Conservation (phyloP, 1,140 invertebrate genomes). For the Hyposmocoma kahamanoa region DNA sequence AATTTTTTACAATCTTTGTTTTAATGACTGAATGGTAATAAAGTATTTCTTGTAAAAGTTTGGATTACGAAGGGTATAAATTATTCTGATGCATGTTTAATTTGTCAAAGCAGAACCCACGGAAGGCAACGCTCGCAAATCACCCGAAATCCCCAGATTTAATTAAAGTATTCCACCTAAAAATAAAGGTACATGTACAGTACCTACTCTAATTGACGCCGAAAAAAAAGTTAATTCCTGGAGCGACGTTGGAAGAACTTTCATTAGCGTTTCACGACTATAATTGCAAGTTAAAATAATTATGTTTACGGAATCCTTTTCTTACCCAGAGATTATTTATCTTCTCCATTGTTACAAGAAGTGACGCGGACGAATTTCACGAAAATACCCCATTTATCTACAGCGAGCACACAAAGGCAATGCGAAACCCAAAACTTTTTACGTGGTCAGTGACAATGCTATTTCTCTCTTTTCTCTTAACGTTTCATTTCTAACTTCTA, state of each 20-base stretch:
- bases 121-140: conserved; percentile 14
- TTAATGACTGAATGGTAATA: too few species aligned
- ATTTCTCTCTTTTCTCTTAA: conserved; percentile 63
- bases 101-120: conserved; percentile 8
- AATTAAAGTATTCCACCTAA: conserved; percentile 45
- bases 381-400: conserved; percentile 70
- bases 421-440: conserved; percentile 70
- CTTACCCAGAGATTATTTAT: conserved; percentile 70
- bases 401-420: conserved; percentile 61
- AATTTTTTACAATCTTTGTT: too few species aligned
- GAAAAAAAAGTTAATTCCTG: conserved; percentile 47
- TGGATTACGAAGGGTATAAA: too few species aligned
- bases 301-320: conserved; percentile 70
- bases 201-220: conserved; percentile 40
- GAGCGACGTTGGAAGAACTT: conserved; percentile 36
- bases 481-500: conserved; percentile 53
- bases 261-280: conserved; percentile 61
- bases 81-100: conserved; percentile 13
- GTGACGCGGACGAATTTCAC: conserved; percentile 69
- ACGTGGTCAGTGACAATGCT: conserved; percentile 68
- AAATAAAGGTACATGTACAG: conserved; percentile 35
- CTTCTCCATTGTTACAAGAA: conserved; percentile 66
- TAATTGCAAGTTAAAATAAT: conserved; percentile 69
- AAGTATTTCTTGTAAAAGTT: too few species aligned
- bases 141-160: conserved; percentile 38